A percentile compares a stretch with the other conserved stretches of the same genome.
Evolutionary conservation across 2,113 vertebrate species (phyloP).

Genomic region (Scytalopus superciliaris): DNA sequence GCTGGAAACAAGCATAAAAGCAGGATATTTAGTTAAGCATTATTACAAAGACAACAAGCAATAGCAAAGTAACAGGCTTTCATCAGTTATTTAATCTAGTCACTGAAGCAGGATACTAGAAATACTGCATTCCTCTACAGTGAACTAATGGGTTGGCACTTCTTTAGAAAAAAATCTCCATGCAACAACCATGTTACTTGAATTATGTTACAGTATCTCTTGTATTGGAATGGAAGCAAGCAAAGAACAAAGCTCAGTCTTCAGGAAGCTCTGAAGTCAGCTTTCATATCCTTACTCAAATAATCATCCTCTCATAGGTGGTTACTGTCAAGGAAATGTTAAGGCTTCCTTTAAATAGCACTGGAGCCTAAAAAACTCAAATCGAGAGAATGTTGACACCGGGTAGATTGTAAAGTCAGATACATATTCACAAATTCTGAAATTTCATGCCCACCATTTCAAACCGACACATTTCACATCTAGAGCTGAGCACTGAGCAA

Average conservation of each 20-base stretch:
- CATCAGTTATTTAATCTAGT: constrained; percentile 50
- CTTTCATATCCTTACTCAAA: not conserved
- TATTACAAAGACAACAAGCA: not conserved
- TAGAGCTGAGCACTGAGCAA: not conserved
- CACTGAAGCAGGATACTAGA: constrained; percentile 12
- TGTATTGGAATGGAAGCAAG: not conserved
- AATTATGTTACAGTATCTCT: not conserved
- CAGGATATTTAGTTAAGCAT: not conserved
- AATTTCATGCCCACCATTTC: not conserved
- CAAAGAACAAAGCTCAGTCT: not conserved
- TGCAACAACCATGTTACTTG: not conserved
- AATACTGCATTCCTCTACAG: constrained; percentile 44
- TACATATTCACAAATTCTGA: not conserved
- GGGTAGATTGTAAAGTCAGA: not conserved
- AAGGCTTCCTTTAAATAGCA: not conserved
- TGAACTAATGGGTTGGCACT: constrained; percentile 14
- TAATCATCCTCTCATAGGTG: not conserved
- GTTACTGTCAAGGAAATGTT: not conserved
- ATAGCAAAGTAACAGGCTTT: not conserved
- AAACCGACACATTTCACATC: not conserved
- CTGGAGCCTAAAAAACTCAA: not conserved
- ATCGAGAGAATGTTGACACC: not conserved
- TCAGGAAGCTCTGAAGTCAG: not conserved
- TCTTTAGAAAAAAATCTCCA: not conserved
- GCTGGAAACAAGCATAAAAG: not conserved